Percentiles rank a stretch among this genome's conserved stretches.
Evolutionary conservation across 1,140 invertebrate species (phyloP).

Genomic region (Schlechtendalia chinensis): DNA sequence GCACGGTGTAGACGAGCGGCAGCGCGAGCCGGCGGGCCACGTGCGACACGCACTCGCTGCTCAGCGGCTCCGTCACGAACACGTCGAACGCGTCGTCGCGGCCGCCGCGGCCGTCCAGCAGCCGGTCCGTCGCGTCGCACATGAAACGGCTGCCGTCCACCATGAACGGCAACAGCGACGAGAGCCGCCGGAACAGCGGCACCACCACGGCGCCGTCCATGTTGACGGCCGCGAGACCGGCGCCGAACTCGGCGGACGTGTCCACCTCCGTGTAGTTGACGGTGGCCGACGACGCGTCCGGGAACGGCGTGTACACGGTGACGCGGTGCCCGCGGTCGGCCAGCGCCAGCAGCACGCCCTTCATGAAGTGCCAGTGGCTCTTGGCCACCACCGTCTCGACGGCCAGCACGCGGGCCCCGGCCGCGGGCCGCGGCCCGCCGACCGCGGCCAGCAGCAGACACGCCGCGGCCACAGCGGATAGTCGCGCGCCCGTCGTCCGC

Average conservation of each 20-base stretch:
- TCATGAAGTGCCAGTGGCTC: conserved; percentile 57
- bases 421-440: neutral
- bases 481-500: too few relatives aligned
- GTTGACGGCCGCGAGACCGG: neutral
- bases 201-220: neutral
- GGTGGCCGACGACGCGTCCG: neutral
- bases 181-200: neutral
- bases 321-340: conserved; percentile 21
- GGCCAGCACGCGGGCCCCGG: conserved; percentile 50
- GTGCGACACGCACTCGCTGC: neutral
- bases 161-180: neutral
- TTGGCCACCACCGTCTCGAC: conserved; percentile 53
- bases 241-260: neutral
- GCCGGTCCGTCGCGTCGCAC: neutral
- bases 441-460: neutral
- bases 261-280: conserved; percentile 21
- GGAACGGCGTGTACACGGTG: conserved; percentile 33
- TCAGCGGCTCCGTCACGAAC: neutral
- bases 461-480: neutral
- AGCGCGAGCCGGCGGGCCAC: neutral
- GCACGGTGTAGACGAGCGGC: conserved; percentile 20
- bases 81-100: neutral
- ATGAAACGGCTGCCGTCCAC: neutral
- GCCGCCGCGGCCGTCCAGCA: neutral
- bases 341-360: conserved; percentile 52